Base-by-base conservation (phyloP, 2,113 vertebrate species). In the Hyaena hyaena region DNA sequence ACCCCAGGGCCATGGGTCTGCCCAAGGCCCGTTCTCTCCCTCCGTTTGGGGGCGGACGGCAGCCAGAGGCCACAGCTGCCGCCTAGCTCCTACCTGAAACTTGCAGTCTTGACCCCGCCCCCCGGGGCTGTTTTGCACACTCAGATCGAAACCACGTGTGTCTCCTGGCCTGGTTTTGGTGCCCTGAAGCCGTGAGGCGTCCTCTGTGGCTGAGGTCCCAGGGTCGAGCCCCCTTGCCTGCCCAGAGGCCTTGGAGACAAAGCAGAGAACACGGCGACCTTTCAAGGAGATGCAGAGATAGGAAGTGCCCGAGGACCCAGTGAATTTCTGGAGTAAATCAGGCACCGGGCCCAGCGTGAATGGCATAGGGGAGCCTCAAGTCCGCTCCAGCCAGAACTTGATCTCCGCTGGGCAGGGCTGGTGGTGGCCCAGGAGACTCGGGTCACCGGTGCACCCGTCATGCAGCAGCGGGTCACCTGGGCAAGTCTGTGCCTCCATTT, bases 321-420 rank as follows among this genome's bases (percentile, higher is more conserved):
- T 16, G 5, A 4, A 31, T 39, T 35, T 68, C 73, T 19, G 24
- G 39, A 45, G 12, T 55, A 45, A 65, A 16, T 0, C 1, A 4
- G 69, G 43, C 4, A 21, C 31, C 1, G 0, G 73, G 73, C 7
- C 93, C 39, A 26, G 12, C 0, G 1, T 0, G 4, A 35, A 19
- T 3, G 7, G 10, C 2, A 21, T 1, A 0, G 39, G 33, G 21
- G 28, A 28, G 69, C 16, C 61, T n/a, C n/a, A 4, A 28, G 21
- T 11, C 9, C 0, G 0, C 35, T 4, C 7, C 12, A 8, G 4
- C 19, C 24, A 7, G 58, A 61, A 43, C n/a, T 33, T 0, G 1
- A 5, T 77, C 45, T 63, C 39, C 1, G 10, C 61, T 11, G 55
- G 84, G 45, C 16, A 24, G 55, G 0, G 65, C 50, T 7, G 1